phyloP scores from a whole-genome alignment of 2,113 vertebrate genomes.

The Hemiscyllium ocellatum region DNA sequence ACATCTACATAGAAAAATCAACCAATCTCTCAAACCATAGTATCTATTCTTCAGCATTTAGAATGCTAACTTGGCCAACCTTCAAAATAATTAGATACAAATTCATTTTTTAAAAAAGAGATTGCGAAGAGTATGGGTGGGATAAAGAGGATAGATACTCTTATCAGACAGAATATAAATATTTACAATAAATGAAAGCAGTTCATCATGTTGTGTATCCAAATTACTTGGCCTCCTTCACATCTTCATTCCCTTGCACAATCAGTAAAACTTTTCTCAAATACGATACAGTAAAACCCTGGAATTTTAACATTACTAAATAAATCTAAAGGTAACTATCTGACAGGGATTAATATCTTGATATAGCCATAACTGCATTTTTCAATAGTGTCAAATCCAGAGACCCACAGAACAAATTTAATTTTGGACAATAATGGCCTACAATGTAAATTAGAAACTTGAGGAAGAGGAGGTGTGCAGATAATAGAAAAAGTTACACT shows the following conservation, averaged over 20 bases:
- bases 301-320: not conserved
- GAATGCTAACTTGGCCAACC: not conserved
- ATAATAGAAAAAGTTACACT: not conserved
- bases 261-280: conserved; percentile 10
- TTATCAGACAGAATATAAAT: conserved; percentile 26
- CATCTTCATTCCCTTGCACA: not conserved
- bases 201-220: conserved; percentile 31
- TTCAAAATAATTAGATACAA: conserved; percentile 2
- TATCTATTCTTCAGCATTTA: conserved; percentile 28
- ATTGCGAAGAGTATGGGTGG: not conserved
- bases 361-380: not conserved
- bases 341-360: not conserved
- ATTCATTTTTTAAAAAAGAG: not conserved
- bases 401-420: too few relatives aligned
- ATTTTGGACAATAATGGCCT: not conserved
- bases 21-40: conserved; percentile 24
- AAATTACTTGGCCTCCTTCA: conserved; percentile 14
- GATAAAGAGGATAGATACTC: not conserved
- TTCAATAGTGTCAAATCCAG: not conserved
- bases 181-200: conserved; percentile 35
- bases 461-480: not conserved
- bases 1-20: conserved; percentile 7
- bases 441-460: not conserved
- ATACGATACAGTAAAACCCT: conserved; percentile 18
- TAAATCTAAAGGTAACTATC: not conserved